phyloP scores from a whole-genome alignment of 2,113 vertebrate species.

The Lasiurus cinereus region DNA sequence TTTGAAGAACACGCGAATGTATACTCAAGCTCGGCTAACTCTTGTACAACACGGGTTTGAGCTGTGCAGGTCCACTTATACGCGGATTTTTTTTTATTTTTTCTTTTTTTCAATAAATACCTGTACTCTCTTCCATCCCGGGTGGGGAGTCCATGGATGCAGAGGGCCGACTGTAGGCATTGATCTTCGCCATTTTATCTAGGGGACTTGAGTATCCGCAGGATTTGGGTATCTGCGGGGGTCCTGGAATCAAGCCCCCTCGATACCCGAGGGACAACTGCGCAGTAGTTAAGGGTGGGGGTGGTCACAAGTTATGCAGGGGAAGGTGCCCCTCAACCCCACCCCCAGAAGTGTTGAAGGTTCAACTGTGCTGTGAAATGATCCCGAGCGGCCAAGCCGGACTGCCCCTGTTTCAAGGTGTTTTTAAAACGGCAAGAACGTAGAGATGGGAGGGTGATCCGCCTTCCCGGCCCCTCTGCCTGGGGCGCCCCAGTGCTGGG shows the following conservation, averaged over 20 bases:
- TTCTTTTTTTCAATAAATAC: not conserved
- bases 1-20: constrained; percentile 59
- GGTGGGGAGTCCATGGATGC: not conserved
- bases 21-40: constrained; percentile 47
- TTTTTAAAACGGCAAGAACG: constrained; percentile 14
- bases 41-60: not conserved
- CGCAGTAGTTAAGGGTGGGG: not conserved
- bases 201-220: not conserved
- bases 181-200: not conserved
- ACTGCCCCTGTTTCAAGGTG: constrained; percentile 36
- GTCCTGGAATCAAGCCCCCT: constrained; percentile 3
- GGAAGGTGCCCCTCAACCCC: not conserved
- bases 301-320: not conserved
- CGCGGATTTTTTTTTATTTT: not conserved
- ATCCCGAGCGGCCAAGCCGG: constrained; percentile 29
- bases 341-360: not conserved
- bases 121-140: not conserved
- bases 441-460: not conserved
- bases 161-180: not conserved
- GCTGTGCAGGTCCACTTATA: not conserved
- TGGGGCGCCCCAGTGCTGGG: not conserved
- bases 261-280: not conserved
- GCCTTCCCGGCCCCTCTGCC: constrained; percentile 38
- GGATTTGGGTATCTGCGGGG: not conserved
- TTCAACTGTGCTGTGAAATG: constrained; percentile 23